Base-by-base conservation (phyloP, 2,888 invertebrate genomes). In the Auanema freiburgensis region DNA sequence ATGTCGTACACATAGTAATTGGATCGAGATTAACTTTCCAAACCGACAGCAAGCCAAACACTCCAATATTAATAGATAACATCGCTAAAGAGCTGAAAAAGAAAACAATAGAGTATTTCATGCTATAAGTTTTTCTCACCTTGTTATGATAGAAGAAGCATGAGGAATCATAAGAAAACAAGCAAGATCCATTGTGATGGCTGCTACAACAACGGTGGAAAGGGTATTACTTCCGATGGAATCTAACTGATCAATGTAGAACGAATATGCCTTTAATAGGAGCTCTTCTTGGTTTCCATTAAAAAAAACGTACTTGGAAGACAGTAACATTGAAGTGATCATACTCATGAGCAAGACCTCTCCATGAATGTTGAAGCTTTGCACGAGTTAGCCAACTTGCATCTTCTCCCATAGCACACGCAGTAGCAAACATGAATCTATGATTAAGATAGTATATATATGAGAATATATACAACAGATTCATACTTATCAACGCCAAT, bases 21-120 rank as follows among this genome's bases (percentile, higher is more conserved):
- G 78, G 78, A 58, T 78, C 78, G 40, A 78, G 64, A 44, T 74
- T 71, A 18, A 78, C 78, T 52, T 65, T 53, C 78, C 78, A 78
- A 1, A 74, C 65, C 3, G 74, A 74, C 8, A 78, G 59, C 1
- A 75, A 61, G 8, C 78, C 78, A 51, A 78, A 78, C 0, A 78
- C 78, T 10, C 78, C 78, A 12, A 76, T 62, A 59, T 77, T 78
- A 53, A 78, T 77, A 10, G 76, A 76, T 14, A 74, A 56, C 76
- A 78, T 77, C 6, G 78, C 78, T 16, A 74, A 61, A 1, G 73
- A 66, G 64, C 72, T 72, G 51, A 63, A 57, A 33, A 25, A 3
- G 25, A 4, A 16, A 41, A n/a, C 14, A 12, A 51, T 51, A 12
- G 12, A 51, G 43, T n/a, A n/a, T n/a, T n/a, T 25, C 18, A 50